Base-by-base conservation (phyloP, 2,113 vertebrate species). In the Morphnarchus princeps region DNA sequence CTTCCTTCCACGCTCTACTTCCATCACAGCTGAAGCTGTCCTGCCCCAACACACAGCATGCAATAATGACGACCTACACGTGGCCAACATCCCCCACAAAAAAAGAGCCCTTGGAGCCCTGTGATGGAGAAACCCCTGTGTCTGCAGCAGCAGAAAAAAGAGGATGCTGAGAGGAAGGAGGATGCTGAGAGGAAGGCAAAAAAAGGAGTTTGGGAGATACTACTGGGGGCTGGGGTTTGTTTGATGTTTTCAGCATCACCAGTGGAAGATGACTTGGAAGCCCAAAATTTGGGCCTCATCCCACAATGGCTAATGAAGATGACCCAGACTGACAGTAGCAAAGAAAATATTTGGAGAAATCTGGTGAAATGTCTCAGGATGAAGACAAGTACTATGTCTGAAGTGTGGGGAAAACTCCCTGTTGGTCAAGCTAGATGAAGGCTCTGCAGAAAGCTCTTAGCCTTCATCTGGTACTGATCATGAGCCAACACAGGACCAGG, bases 121-220 rank as follows among this genome's bases (percentile, higher is more conserved):
- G 0, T 11, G 20, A 24, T 2, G 4, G 36, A 82, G 24, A 69
- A 72, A 66, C 4, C 1, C 22, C 40, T 6, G 11, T 28, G 76
- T 19, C 9, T 70, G 25, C 59, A 69, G 14, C 6, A 50, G 85
- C 36, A 69, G 17, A 11, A 11, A 26, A 47, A 58, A 38, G 22
- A 50, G 17, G 24, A 71, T 86, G 47, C 8, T 67, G 78, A 59
- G 40, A 65, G 5, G 47, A 88, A 66, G 50, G 19, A 50, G 25
- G 18, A 71, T 86, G 43, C 8, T 63, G 78, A 63, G 36, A 70
- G 5, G 47, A 88, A 66, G 57, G 61, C 9, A 26, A 71, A 58
- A 54, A 18, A n/a, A 5, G 4, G 32, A 59, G 12, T 52, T 25
- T 76, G 32, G 25, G 16, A 26, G 21, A 71, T 3, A 28, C 16